Conservation (phyloP, 2,797 vertebrate genomes). For the Lepidocolaptes lacrymiger region DNA sequence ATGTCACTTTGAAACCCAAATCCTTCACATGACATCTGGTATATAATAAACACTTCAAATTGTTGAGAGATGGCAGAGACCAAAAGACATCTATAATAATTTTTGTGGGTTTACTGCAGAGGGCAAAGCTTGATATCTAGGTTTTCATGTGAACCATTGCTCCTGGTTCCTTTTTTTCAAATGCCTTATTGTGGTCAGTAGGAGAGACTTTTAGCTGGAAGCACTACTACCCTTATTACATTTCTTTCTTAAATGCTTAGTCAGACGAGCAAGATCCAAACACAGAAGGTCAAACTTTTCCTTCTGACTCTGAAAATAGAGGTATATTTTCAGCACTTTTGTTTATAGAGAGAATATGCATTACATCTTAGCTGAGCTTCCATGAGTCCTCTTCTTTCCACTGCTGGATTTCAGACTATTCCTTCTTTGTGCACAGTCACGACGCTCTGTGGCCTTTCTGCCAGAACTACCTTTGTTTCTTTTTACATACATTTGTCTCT, state of each 20-base stretch:
- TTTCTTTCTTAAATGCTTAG: not conserved
- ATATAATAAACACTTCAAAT: slow-evolving; percentile 37
- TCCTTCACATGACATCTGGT: slow-evolving; percentile 37
- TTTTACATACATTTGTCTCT: not conserved
- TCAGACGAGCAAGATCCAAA: not conserved
- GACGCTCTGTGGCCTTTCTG: not conserved
- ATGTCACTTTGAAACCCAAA: slow-evolving; percentile 47
- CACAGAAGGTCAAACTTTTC: not conserved
- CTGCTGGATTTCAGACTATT: not conserved
- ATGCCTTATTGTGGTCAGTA: not conserved
- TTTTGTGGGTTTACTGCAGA: not conserved
- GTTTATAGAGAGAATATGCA: not conserved
- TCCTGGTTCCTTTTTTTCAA: not conserved
- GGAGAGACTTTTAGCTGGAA: not conserved
- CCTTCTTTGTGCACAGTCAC: not conserved
- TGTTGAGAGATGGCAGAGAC: not conserved
- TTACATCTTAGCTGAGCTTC: not conserved
- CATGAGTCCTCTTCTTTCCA: not conserved
- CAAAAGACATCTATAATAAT: not conserved
- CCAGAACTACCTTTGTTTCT: not conserved
- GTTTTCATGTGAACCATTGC: not conserved
- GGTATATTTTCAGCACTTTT: not conserved
- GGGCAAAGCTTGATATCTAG: not conserved
- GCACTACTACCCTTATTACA: not conserved
- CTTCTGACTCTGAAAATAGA: not conserved